Evolutionary conservation across 1,140 invertebrate genomes (phyloP), one percentile per base, ranked within the genome.

Genomic region (Planococcus citri): DNA sequence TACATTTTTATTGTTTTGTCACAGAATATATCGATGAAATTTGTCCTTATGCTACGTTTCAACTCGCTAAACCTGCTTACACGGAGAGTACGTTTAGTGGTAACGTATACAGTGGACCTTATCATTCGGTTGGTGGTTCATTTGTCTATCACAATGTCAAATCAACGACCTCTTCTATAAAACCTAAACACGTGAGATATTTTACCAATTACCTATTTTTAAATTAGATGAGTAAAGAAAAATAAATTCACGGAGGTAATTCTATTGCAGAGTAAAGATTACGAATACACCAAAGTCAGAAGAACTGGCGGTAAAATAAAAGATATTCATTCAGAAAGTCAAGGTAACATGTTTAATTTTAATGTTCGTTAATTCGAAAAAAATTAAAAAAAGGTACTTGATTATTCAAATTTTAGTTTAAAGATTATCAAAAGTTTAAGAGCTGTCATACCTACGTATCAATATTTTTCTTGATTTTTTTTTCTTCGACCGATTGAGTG

Each of bases 11-110:
- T 68, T 14, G 29, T 33, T 71, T 68, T 72, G 33, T 76, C 75
- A 24, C 80, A 88, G 90, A 92, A 77, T 92, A 92, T 78, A 90
- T 91, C 72, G 91, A 93, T 80, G 91, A 94, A 78, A 91, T 92
- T 72, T 94, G 91, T 77, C 90, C 90, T 1, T 93, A 94, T 79
- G 91, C 91, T 51, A 94, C 91, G 29, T 93, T 93, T 79, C 91
- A 94, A 78, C 80, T 94, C 73, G 89, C 89, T 67, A 91, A 92
- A 75, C 88, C 89, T 70, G 85, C 89, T 6, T 89, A 90, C 78
- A 89, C 88, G 75, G 90, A 92, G 78, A 92, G 89, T 78, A 90
- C 90, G 58, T 92, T 92, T 80, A 92, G 89, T 76, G 91, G 90
- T 70, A 91, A 92, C 76, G 89, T 90, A 1, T 90, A 90, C 78